Base-by-base conservation (phyloP, 2,113 vertebrate genomes). In the Theropithecus gelada region DNA sequence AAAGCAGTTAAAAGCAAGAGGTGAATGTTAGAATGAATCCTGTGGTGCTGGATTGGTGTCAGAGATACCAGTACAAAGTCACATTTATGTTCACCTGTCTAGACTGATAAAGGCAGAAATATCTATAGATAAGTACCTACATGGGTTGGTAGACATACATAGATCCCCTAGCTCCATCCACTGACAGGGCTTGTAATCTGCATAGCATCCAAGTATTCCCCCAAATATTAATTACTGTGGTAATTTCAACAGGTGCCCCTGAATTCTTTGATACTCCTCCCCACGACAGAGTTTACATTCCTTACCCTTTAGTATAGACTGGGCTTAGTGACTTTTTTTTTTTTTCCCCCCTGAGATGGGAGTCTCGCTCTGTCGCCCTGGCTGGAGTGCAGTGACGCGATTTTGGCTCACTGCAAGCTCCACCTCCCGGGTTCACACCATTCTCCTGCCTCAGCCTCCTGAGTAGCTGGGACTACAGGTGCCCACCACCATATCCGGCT, bases 331-430 rank as follows among this genome's bases (percentile, higher is more conserved):
- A 66, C 43, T 45, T 55, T 55, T 55, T 14, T 16, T 14, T 50
- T 50, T 55, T 52, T 52, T 17, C 0, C 38, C 38, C 38, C 38
- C 18, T 55, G 52, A 55, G 18, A 55, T 20, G 18, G 52, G 52
- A 55, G 52, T 55, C 6, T 55, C 6, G 0, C 52, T 55, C 52
- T 55, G 52, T 55, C 18, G 0, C 52, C 18, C 18, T 0, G 6
- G 52, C 52, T 55, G 52, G 52, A 55, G 52, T 20, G 52, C 18
- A 20, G 52, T 55, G 18, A 2, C 52, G 0, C 18, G 0, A 7
- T 55, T 6, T 55, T 0, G 6, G 18, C 52, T 55, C 5, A 55
- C 52, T 55, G 18, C 52, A 55, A 55, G 52, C 52, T 55, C 52
- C 6, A 6, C 52, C 52, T 55, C 52, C 52, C 0, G 6, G 52